These are phyloP conservation scores for Conus betulinus DNA, from an alignment of 1,140 invertebrate genomes.

Conservation along the genomic window DNA sequence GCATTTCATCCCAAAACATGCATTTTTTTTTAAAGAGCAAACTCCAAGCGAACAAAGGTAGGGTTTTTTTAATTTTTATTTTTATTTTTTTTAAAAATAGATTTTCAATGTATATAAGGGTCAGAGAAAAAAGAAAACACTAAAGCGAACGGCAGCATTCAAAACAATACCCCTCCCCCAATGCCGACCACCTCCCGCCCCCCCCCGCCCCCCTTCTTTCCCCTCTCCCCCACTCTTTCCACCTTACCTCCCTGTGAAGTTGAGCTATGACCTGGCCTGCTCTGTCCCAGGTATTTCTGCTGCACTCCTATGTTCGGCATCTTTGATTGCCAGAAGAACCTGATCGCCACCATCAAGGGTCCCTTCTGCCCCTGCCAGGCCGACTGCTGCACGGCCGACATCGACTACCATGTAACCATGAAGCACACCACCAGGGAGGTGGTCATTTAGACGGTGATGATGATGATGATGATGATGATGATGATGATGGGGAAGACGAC, in stretches of 20 bases:
- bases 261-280: not conserved
- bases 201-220: not conserved
- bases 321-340: slow-evolving; percentile 33
- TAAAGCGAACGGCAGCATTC: too few species aligned
- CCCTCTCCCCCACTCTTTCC: too few species aligned
- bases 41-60: not conserved
- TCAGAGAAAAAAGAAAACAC: too few species aligned
- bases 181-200: too few species aligned
- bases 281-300: slow-evolving; percentile 28
- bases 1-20: too few species aligned
- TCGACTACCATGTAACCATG: slow-evolving; percentile 29
- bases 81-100: too few species aligned
- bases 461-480: not conserved
- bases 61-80: too few species aligned
- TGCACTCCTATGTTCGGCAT: slow-evolving; percentile 44
- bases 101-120: too few species aligned
- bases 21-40: not conserved
- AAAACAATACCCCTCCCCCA: too few species aligned
- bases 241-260: too few species aligned
- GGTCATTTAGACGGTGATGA: too few species aligned
- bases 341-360: slow-evolving; percentile 36
- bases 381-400: slow-evolving; percentile 31
- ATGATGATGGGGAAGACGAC: slow-evolving; percentile 20
- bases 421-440: not conserved
- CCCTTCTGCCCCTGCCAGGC: slow-evolving; percentile 41